phyloP scores from a whole-genome alignment of 2,113 vertebrate genomes.

The Pontoporia blainvillei region DNA sequence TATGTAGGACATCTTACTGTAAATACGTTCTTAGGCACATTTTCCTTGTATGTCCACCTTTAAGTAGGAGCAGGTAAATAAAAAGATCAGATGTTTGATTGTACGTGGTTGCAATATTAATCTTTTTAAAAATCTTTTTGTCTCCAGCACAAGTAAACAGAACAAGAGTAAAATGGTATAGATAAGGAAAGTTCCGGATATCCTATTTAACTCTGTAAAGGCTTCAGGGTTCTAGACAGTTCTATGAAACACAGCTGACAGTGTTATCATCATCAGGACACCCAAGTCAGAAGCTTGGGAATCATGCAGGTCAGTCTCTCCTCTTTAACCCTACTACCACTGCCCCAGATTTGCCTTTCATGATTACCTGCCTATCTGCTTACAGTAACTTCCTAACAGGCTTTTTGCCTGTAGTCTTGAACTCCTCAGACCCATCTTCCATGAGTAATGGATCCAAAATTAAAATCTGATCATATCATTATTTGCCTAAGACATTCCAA shows the following conservation, averaged over 20 bases:
- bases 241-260: not conserved
- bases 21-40: not conserved
- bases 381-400: not conserved
- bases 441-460: not conserved
- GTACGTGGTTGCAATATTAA: not conserved
- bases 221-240: not conserved
- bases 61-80: not conserved
- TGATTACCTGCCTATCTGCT: not conserved
- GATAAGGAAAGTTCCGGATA: not conserved
- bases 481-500: not conserved
- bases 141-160: not conserved
- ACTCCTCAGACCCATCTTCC: not conserved
- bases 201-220: not conserved
- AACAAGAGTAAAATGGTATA: not conserved
- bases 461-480: not conserved
- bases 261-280: not conserved
- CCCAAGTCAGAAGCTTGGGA: not conserved
- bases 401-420: not conserved
- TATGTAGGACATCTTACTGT: not conserved
- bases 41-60: not conserved
- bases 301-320: not conserved
- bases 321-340: not conserved
- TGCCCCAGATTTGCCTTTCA: not conserved
- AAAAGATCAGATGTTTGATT: not conserved
- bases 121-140: not conserved